Percentiles rank a stretch among this genome's conserved stretches.
Evolutionary conservation across 2,888 invertebrate genomes (phyloP).

Genomic region (Norana najaformis): DNA sequence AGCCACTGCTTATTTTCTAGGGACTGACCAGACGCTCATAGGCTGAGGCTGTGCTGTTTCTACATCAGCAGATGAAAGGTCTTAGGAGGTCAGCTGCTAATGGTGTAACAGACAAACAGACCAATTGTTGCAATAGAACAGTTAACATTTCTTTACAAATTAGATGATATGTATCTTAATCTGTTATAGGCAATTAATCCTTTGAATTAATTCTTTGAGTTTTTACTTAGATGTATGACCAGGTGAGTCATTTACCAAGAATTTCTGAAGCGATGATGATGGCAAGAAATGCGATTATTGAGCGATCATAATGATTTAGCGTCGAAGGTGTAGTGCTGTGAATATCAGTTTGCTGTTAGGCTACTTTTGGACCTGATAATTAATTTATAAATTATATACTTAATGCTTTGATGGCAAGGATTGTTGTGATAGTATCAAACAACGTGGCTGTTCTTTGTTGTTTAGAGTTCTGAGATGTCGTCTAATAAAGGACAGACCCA

Average conservation of each 20-base stretch:
- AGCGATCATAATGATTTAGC: not conserved
- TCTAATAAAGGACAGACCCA: not conserved
- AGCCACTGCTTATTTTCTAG: not conserved
- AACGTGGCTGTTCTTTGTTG: not conserved
- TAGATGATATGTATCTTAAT: not conserved
- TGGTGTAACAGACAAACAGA: not conserved
- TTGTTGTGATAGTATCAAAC: not conserved
- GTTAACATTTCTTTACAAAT: no score
- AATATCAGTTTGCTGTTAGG: not conserved
- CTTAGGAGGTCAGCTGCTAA: not conserved
- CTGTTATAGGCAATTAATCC: no score
- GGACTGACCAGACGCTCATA: not conserved
- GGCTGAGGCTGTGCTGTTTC: not conserved
- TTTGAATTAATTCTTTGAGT: not conserved
- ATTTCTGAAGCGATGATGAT: not conserved
- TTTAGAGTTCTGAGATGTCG: not conserved
- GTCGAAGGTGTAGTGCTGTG: not conserved
- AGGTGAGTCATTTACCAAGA: not conserved
- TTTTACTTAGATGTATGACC: not conserved
- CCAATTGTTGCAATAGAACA: not conserved
- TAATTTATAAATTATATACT: not conserved
- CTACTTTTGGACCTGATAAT: not conserved
- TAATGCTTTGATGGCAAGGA: no score
- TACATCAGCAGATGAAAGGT: not conserved
- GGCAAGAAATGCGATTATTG: not conserved